These are phyloP conservation scores for Holothuria leucospilota DNA, from an alignment of 53 echinoderm and acorn worm genomes.

Conservation along the genomic window DNA sequence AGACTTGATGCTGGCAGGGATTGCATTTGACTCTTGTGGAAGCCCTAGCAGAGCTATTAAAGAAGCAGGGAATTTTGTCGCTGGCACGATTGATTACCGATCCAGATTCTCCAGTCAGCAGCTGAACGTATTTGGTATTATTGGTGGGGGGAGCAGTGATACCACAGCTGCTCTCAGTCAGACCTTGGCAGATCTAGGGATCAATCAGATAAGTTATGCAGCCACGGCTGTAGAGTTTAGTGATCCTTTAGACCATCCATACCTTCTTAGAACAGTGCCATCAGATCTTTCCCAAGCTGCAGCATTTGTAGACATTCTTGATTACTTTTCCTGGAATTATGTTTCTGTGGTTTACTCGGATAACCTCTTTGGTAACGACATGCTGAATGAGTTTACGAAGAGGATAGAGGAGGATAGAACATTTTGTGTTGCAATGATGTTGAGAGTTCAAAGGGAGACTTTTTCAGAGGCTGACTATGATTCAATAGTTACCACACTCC, in stretches of 20 bases:
- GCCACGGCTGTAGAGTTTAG: slow-evolving; percentile 76
- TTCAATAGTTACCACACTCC: slow-evolving; percentile 34
- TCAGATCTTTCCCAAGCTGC: slow-evolving; percentile 73
- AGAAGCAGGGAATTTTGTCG: slow-evolving; percentile 78
- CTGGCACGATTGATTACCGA: slow-evolving; percentile 81
- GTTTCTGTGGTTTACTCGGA: slow-evolving; percentile 82
- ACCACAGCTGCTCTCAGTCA: slow-evolving; percentile 71
- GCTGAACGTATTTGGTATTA: slow-evolving; percentile 70
- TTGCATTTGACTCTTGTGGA: slow-evolving; percentile 89
- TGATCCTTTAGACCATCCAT: slow-evolving; percentile 70
- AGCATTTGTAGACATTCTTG: slow-evolving; percentile 75
- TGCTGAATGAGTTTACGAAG: slow-evolving; percentile 50
- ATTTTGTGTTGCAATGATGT: slow-evolving; percentile 81
- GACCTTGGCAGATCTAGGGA: slow-evolving; percentile 39
- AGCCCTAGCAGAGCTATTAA: slow-evolving; percentile 62
- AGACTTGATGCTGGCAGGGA: slow-evolving; percentile 75
- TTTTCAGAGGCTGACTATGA: neutral
- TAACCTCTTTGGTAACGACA: slow-evolving; percentile 76
- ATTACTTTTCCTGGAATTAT: slow-evolving; percentile 67
- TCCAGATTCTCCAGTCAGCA: slow-evolving; percentile 49
- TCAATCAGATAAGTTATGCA: slow-evolving; percentile 85
- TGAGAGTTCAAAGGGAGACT: slow-evolving; percentile 19
- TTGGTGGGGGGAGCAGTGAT: slow-evolving; percentile 87
- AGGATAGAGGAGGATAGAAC: neutral
- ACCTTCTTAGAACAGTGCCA: slow-evolving; percentile 87